Evolutionary conservation across 2,888 invertebrate genomes (phyloP), one percentile per base, ranked within the genome.

Genomic region (Agriotes lineatus): DNA sequence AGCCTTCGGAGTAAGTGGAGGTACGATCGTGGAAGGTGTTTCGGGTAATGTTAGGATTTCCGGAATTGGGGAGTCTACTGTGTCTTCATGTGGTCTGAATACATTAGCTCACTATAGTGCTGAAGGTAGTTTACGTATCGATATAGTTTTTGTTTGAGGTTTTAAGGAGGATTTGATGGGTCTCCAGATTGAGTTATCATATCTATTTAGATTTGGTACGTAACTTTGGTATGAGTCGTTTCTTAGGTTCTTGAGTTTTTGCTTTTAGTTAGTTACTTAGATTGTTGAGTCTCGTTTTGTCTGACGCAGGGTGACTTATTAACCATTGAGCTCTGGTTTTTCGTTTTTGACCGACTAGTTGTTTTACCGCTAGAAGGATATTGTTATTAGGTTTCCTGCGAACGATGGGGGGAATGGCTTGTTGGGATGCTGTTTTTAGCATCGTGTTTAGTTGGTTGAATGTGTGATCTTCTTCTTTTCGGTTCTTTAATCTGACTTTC

Each of bases 401-500:
- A 10, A 45, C 45, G n/a, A 10, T 14, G 45, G 45, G 45, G 45
- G 45, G 45, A 45, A 10, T 45, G 16, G 18, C 45, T 45, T 45
- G 45, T 16, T 14, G 30, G 4, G 9, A 9, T 30, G 30, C 30
- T 30, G 9, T 9, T 30, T 30, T 30, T 30, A 6, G 9, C 10
- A 4, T 45, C 10, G 18, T 16, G 18, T 45, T 45, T 3, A 14
- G 6, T 14, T 14, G 7, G 12, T 2, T 16, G 45, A 45, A 7
- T 45, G 12, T 45, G 4, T 14, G 7, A 16, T 18, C 19, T 45
- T 7, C 3, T 16, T 45, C n/a, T n/a, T n/a, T n/a, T n/a, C n/a
- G n/a, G n/a, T n/a, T n/a, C n/a, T n/a, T n/a, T n/a, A n/a, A n/a
- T n/a, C n/a, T n/a, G n/a, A n/a, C n/a, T n/a, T n/a, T n/a, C n/a